These are phyloP conservation scores for Tricholauxania praeusta DNA, from an alignment of 2,888 invertebrate species.

Conservation along the genomic window DNA sequence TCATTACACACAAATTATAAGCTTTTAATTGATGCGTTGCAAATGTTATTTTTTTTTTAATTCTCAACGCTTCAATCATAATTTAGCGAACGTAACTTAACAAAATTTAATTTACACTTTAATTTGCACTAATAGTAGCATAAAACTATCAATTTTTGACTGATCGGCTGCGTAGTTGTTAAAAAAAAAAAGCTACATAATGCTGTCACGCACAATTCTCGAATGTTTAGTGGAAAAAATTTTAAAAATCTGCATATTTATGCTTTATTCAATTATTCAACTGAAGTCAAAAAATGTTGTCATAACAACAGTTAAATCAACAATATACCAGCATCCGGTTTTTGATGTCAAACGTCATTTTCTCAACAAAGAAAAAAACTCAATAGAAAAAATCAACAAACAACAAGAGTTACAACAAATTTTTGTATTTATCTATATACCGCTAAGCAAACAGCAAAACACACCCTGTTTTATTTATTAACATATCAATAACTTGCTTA, in stretches of 20 bases:
- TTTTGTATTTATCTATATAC: background rate
- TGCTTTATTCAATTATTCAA: no score
- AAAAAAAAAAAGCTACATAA: background rate
- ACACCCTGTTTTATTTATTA: background rate
- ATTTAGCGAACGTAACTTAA: no score
- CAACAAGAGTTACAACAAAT: background rate
- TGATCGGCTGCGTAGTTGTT: no score
- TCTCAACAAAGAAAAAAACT: background rate
- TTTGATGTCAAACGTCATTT: background rate
- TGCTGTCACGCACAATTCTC: background rate
- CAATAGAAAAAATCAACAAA: background rate
- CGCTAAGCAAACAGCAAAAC: slow-evolving; percentile 6
- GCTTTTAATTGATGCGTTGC: no score
- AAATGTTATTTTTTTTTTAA: no score
- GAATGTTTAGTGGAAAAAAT: slow-evolving; percentile 8
- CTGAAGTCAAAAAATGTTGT: no score
- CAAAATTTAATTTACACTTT: no score
- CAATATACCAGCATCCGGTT: slow-evolving; percentile 14
- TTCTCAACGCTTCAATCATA: no score
- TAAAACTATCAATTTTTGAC: no score
- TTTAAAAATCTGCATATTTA: background rate
- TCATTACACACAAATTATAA: no score
- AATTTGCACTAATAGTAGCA: no score
- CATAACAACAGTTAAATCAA: background rate
- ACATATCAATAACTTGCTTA: no score